Percentiles rank a stretch among this genome's conserved stretches.
These are phyloP conservation scores for Leuciscus waleckii DNA, from an alignment of 2,797 vertebrate species.

Conservation along the genomic window DNA sequence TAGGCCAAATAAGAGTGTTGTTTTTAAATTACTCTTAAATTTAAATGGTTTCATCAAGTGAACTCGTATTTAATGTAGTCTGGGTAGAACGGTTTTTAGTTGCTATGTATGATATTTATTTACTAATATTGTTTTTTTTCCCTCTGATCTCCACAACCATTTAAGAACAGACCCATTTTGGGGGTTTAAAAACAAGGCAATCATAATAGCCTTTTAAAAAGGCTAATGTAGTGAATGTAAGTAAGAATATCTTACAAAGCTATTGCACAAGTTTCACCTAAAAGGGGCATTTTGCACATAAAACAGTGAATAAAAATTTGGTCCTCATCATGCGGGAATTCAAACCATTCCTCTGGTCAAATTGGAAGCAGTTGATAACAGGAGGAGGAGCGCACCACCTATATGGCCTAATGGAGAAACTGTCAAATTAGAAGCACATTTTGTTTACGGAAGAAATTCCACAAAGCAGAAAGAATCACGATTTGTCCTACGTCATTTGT, in stretches of 20 bases:
- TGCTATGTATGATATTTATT: not conserved
- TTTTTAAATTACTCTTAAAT: not conserved
- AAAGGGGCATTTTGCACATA: not conserved
- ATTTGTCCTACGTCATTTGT: constrained; percentile 19
- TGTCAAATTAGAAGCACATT: constrained; percentile 30
- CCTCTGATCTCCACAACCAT: not conserved
- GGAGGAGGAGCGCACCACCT: not conserved
- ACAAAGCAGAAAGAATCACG: not conserved
- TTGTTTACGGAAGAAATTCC: constrained; percentile 28
- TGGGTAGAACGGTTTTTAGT: not conserved
- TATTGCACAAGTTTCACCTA: not conserved
- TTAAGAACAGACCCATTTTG: not conserved
- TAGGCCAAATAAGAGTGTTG: not conserved
- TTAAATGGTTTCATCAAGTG: not conserved
- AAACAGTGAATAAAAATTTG: not conserved
- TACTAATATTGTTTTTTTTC: not conserved
- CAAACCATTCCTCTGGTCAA: not conserved
- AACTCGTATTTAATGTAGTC: not conserved
- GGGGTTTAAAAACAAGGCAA: not conserved
- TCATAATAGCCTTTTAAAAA: not conserved
- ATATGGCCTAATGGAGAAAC: not conserved
- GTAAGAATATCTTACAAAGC: not conserved
- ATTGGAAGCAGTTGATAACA: constrained; percentile 8
- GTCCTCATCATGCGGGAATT: not conserved
- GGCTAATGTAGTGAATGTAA: not conserved